Evolutionary conservation across 2,113 vertebrate species (phyloP).

Genomic region (Pelecanus crispus): DNA sequence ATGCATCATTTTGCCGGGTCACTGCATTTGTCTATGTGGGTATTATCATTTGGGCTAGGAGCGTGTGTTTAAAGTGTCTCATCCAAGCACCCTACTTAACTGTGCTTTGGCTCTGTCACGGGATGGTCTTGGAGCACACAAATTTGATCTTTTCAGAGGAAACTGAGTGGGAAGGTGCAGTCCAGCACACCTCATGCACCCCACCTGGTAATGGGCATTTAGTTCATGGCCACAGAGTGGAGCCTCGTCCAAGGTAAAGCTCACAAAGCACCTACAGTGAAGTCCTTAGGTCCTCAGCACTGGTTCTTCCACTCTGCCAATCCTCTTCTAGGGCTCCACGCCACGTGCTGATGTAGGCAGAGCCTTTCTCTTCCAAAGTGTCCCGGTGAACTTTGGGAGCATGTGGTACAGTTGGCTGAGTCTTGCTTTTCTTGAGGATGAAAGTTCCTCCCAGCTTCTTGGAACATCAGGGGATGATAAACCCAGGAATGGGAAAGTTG

Average conservation of each 20-base stretch:
- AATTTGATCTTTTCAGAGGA: background rate
- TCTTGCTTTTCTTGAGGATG: background rate
- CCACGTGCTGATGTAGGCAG: accelerated
- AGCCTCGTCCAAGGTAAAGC: background rate
- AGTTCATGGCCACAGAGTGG: background rate
- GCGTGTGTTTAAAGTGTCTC: background rate
- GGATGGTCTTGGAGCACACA: background rate
- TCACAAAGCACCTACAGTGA: background rate
- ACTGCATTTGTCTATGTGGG: background rate
- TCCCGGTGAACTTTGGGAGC: background rate
- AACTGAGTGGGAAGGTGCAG: background rate
- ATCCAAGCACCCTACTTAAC: background rate
- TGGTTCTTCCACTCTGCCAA: background rate
- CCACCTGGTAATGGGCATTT: accelerated
- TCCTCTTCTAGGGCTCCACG: background rate
- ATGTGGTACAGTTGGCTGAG: background rate
- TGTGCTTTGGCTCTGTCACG: background rate
- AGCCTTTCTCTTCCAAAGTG: background rate
- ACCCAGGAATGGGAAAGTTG: background rate
- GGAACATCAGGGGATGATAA: background rate
- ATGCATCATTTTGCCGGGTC: background rate
- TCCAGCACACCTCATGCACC: background rate
- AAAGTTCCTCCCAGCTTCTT: background rate
- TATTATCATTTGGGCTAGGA: background rate
- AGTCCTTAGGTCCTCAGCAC: background rate